phyloP scores from a whole-genome alignment of 1,140 invertebrate species.

The Drosophila chauvacae region DNA sequence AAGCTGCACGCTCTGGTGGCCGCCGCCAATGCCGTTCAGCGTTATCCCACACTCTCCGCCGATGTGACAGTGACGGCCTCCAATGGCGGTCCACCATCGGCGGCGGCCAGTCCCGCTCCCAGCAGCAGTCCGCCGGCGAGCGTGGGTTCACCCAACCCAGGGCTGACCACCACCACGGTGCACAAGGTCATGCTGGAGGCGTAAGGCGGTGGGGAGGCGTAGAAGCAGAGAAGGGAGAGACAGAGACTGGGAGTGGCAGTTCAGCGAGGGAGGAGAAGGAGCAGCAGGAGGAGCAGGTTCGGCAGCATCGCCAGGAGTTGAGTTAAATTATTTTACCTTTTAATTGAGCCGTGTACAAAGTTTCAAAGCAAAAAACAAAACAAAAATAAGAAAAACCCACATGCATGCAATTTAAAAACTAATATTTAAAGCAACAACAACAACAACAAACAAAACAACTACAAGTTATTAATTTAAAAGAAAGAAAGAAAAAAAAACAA shows the following conservation, averaged over 20 bases:
- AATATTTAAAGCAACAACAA: slow-evolving; percentile 52
- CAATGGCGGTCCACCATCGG: slow-evolving; percentile 58
- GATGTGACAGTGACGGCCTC: slow-evolving; percentile 78
- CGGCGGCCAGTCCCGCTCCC: slow-evolving; percentile 37
- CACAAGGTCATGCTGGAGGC: slow-evolving; percentile 87
- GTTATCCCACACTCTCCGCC: slow-evolving; percentile 75
- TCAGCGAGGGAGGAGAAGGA: slow-evolving; percentile 9
- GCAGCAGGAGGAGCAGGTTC: not conserved
- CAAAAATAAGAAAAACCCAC: slow-evolving; percentile 21
- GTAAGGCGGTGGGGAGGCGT: slow-evolving; percentile 82
- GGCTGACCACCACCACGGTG: slow-evolving; percentile 67
- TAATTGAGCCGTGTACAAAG: slow-evolving; percentile 54
- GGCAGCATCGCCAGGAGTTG: slow-evolving; percentile 36
- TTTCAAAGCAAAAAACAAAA: slow-evolving; percentile 46
- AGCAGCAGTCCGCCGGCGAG: slow-evolving; percentile 58
- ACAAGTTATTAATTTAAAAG: slow-evolving; percentile 66
- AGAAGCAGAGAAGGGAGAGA: slow-evolving; percentile 38
- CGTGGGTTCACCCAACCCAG: slow-evolving; percentile 35
- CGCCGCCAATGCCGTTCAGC: slow-evolving; percentile 74
- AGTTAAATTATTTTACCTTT: slow-evolving; percentile 68
- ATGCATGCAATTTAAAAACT: slow-evolving; percentile 53
- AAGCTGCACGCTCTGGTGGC: slow-evolving; percentile 83
- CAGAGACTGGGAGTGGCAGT: slow-evolving; percentile 40
- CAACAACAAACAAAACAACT: slow-evolving; percentile 62
- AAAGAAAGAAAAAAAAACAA: slow-evolving; percentile 30